Conservation (phyloP, 2,113 vertebrate species). For the Pao palembangensis region DNA sequence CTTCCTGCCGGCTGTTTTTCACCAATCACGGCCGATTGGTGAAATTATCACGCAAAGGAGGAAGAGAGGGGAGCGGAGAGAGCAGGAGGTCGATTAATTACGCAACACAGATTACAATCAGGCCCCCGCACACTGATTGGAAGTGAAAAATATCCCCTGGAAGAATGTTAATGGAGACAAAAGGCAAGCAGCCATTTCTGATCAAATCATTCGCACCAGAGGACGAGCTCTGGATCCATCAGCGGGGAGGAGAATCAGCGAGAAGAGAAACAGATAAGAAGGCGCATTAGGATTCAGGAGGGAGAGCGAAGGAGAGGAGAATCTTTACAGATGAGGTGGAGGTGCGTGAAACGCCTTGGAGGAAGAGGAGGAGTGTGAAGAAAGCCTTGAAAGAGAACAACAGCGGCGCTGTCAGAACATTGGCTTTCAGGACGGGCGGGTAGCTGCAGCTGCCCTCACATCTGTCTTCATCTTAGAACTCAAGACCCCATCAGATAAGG, state of each 20-base stretch:
- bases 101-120: conserved; percentile 60
- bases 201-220: conserved; percentile 33
- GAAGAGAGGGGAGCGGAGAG: not conserved
- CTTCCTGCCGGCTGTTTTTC: not conserved
- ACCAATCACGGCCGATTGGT: not conserved
- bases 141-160: conserved; percentile 62
- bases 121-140: conserved; percentile 37
- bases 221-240: not conserved
- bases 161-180: conserved; percentile 68
- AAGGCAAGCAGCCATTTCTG: conserved; percentile 35
- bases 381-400: not conserved
- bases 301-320: conserved; percentile 9
- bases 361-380: not conserved
- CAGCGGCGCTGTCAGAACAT: not conserved
- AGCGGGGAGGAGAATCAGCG: not conserved
- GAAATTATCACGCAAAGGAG: not conserved
- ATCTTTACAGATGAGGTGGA: conserved; percentile 28
- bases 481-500: no score
- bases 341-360: conserved; percentile 25
- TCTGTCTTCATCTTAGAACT: no score
- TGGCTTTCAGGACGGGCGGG: no score
- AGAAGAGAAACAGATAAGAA: conserved; percentile 1
- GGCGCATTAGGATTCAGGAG: conserved; percentile 15
- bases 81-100: conserved; percentile 42
- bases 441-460: no score